Base-by-base conservation (phyloP, 1,140 invertebrate genomes). In the Drosophila lini region DNA sequence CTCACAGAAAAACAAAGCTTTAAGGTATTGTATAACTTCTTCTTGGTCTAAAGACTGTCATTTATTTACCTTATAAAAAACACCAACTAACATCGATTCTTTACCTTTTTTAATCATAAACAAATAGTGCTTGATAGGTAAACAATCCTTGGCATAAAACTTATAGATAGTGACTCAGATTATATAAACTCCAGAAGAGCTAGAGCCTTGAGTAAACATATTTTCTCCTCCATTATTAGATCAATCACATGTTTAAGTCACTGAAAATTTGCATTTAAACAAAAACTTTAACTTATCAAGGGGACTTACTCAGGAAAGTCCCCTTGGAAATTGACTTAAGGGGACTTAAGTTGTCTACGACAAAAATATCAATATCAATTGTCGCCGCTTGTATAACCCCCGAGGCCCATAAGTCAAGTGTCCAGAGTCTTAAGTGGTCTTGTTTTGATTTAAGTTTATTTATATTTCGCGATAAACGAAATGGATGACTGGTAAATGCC, bases 381-480 rank as follows among this genome's bases (percentile, higher is more conserved):
- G 50, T 53, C 50, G 48, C 16, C 16, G 41, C 79, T 74, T 81
- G 68, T 78, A 74, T 85, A 74, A 67, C 58, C 60, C 47, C 10
- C 63, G 59, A 70, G 70, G 45, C 69, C 68, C 57, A 68, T 68
- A 82, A 80, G 77, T 78, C 77, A 84, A 85, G 81, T 85, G 82
- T 73, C 69, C 53, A 40, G 45, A 22, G 67, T 68, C 62, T 85
- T 75, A 86, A 85, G 78, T 78, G 82, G 71, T 53, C 70, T 81
- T 76, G 64, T 59, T 76, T 53, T 67, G 71, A 59, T 67, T 85
- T 68, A 78, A 71, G 67, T 78, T 80, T 83, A 73, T 84, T 84
- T 84, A 70, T 78, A 81, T 64, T 75, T 73, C 38, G 58, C 62
- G 82, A 85, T 79, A 81, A 85, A 79, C 81, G 55, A 62, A 82